Evolutionary conservation across 2,113 vertebrate genomes (phyloP).

Genomic region (Felis chaus): DNA sequence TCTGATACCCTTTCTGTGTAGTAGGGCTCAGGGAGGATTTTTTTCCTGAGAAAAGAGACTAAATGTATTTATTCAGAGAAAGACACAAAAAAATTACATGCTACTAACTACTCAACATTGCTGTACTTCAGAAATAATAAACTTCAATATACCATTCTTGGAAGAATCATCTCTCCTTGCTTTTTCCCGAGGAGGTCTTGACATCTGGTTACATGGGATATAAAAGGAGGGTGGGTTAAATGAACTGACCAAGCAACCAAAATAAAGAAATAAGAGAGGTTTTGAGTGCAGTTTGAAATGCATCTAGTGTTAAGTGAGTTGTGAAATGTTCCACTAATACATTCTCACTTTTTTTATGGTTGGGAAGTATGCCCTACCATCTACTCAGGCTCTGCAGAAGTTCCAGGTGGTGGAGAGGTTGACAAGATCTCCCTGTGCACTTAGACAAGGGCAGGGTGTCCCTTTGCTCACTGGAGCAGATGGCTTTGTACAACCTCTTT

Average conservation of each 20-base stretch:
- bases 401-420: slow-evolving; percentile 54
- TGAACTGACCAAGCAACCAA: background rate
- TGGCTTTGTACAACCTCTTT: slow-evolving; percentile 68
- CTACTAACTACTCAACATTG: background rate
- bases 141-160: background rate
- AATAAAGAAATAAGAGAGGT: background rate
- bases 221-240: background rate
- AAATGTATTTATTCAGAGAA: background rate
- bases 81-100: background rate
- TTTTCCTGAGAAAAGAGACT: background rate
- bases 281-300: background rate
- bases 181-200: background rate
- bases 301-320: background rate
- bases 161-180: background rate
- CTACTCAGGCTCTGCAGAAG: background rate
- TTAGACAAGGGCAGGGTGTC: slow-evolving; percentile 64
- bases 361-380: background rate
- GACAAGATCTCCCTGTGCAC: background rate
- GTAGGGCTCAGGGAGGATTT: background rate
- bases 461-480: slow-evolving; percentile 69
- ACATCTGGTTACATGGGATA: background rate
- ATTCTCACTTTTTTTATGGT: background rate
- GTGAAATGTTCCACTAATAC: background rate
- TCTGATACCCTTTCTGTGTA: background rate
- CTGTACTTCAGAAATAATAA: slow-evolving; percentile 26